These are phyloP conservation scores for Lineus longissimus DNA, from an alignment of 1,140 invertebrate genomes.

Conservation along the genomic window DNA sequence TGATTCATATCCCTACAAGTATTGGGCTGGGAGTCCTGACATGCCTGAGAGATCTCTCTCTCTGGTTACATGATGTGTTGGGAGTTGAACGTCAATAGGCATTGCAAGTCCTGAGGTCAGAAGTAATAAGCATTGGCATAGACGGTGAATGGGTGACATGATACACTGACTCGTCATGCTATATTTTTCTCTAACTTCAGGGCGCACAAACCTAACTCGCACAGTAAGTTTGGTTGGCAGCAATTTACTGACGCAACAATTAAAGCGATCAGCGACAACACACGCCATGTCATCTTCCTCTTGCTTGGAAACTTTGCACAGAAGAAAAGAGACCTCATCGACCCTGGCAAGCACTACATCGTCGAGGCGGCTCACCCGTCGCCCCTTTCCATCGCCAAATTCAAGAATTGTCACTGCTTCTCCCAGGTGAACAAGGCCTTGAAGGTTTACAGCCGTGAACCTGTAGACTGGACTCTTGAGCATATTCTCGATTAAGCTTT, in stretches of 20 bases:
- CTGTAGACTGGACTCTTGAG: slow-evolving; percentile 62
- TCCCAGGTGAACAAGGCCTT: slow-evolving; percentile 61
- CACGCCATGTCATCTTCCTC: slow-evolving; percentile 62
- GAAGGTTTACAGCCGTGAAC: slow-evolving; percentile 49
- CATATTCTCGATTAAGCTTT: too few species aligned
- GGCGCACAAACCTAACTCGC: slow-evolving; percentile 62
- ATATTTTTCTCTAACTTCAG: slow-evolving; percentile 24
- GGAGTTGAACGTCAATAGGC: too few species aligned
- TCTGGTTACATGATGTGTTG: background rate
- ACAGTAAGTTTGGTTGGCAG: slow-evolving; percentile 63
- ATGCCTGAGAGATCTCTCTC: background rate
- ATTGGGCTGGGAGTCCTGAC: background rate
- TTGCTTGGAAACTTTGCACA: slow-evolving; percentile 68
- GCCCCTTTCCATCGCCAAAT: slow-evolving; percentile 62
- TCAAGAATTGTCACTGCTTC: slow-evolving; percentile 65
- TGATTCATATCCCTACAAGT: background rate
- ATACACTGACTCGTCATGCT: background rate
- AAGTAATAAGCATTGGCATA: background rate
- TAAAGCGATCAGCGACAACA: slow-evolving; percentile 42
- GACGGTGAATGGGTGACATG: background rate
- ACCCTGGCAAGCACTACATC: slow-evolving; percentile 58
- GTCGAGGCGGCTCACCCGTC: slow-evolving; percentile 64
- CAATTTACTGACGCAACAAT: slow-evolving; percentile 64
- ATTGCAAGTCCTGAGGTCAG: too few species aligned
- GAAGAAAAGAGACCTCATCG: slow-evolving; percentile 62